Conservation (phyloP, 2,888 invertebrate genomes). For the Drosophila peninsularis region DNA sequence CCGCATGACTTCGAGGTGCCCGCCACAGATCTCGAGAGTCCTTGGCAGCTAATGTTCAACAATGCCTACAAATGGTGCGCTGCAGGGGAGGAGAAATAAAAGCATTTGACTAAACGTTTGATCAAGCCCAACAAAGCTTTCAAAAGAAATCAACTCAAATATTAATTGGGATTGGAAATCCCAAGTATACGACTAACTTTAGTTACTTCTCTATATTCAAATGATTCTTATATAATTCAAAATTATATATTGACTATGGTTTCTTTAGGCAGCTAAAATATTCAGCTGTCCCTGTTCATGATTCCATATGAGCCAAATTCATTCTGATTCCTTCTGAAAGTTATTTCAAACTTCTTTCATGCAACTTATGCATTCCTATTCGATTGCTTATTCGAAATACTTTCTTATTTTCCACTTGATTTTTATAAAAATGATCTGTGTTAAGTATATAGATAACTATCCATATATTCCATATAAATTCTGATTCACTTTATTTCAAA, state of each 20-base stretch:
- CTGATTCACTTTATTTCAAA: no score
- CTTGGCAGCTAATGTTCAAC: constrained; percentile 96
- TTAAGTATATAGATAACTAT: no score
- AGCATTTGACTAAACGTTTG: background rate
- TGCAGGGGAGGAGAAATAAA: constrained; percentile 37
- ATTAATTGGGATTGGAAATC: background rate
- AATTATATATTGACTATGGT: background rate
- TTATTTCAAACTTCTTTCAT: no score
- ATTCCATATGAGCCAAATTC: background rate
- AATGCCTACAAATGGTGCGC: constrained; percentile 92
- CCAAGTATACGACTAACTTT: background rate
- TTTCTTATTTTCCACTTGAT: no score
- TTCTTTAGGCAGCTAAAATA: background rate
- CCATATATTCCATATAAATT: no score
- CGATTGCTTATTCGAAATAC: no score
- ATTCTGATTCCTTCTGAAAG: no score
- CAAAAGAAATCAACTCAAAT: background rate
- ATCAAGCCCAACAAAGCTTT: background rate
- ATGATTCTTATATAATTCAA: background rate
- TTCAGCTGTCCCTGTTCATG: background rate
- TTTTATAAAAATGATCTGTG: no score
- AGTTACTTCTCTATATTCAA: background rate
- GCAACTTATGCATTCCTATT: no score
- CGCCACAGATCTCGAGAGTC: constrained; percentile 87
- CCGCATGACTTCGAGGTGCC: constrained; percentile 85